These are phyloP conservation scores for Hycleus cichorii DNA, from an alignment of 1,140 invertebrate genomes.

Conservation along the genomic window DNA sequence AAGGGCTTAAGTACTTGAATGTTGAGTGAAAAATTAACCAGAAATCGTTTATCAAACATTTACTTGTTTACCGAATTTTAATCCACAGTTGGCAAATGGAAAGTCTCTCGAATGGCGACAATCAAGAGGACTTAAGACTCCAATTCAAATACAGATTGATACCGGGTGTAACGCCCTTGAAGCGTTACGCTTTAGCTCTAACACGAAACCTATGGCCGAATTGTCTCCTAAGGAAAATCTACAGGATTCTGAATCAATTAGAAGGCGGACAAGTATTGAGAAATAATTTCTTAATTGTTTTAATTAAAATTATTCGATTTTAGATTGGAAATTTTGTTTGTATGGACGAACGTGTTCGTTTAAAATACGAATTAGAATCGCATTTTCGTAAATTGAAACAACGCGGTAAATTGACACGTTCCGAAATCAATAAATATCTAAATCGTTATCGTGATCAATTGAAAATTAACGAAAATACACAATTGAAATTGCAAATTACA, in stretches of 20 bases:
- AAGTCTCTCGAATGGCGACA: conserved; percentile 22
- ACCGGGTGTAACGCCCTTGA: conserved; percentile 33
- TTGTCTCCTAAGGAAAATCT: conserved; percentile 20
- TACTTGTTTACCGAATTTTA: no score
- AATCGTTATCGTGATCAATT: conserved; percentile 17
- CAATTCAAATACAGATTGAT: conserved; percentile 34
- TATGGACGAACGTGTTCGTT: conserved; percentile 17
- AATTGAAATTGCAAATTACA: background rate
- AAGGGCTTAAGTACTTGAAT: no score
- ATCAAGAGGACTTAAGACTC: conserved; percentile 23
- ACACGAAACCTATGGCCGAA: conserved; percentile 31
- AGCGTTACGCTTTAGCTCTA: conserved; percentile 34
- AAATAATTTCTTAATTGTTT: no score
- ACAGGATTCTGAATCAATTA: conserved; percentile 17
- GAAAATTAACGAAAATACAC: background rate
- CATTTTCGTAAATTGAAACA: conserved; percentile 25
- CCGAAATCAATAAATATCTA: conserved; percentile 21
- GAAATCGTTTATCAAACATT: no score
- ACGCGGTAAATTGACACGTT: conserved; percentile 12
- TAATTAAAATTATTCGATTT: conserved; percentile 6
- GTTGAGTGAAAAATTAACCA: no score
- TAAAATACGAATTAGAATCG: conserved; percentile 33
- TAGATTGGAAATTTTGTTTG: conserved; percentile 12
- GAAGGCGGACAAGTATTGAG: background rate
- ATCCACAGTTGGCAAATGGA: conserved; percentile 37